phyloP scores from a whole-genome alignment of 2,113 vertebrate species.

The Protobothrops mucrosquamatus region DNA sequence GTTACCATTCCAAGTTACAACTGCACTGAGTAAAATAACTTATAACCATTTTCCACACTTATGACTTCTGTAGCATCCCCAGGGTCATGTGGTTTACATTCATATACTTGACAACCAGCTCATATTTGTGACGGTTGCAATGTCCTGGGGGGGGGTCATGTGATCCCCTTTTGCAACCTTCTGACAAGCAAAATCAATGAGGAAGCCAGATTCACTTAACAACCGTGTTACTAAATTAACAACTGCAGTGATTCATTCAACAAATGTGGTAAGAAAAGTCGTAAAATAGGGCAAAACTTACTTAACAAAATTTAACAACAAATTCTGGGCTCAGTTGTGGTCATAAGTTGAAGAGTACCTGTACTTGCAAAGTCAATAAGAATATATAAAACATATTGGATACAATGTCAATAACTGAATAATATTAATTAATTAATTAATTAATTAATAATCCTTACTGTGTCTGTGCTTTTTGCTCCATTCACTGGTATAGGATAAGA shows the following conservation, averaged over 20 bases:
- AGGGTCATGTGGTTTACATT: neutral
- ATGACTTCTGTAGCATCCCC: neutral
- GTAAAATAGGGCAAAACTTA: neutral
- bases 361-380: neutral
- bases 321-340: neutral
- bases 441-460: neutral
- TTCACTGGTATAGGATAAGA: neutral
- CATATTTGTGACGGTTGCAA: neutral
- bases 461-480: neutral
- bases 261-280: neutral
- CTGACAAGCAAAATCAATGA: neutral
- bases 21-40: neutral
- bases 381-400: neutral
- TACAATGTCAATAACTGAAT: neutral
- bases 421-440: no score
- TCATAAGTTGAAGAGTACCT: neutral
- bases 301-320: neutral
- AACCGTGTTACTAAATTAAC: neutral
- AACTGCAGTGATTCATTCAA: neutral
- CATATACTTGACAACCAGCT: neutral
- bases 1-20: neutral
- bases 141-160: neutral
- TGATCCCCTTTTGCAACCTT: neutral
- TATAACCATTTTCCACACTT: neutral
- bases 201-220: neutral